A percentile compares a stretch with the other conserved stretches of the same genome.
Conservation (phyloP, 2,113 vertebrate species). For the Physeter macrocephalus region DNA sequence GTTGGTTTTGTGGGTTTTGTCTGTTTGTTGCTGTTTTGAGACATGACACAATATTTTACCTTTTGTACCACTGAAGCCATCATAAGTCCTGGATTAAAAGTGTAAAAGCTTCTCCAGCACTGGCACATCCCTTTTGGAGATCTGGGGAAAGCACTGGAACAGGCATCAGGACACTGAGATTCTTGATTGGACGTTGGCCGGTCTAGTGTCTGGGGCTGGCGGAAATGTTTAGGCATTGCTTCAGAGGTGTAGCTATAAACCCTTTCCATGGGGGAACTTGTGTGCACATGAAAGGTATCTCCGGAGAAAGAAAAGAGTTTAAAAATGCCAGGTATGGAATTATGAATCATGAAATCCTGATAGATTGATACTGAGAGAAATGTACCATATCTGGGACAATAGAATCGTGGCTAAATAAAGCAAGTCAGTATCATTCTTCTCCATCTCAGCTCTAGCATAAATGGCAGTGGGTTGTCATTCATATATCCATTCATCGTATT, state of each 20-base stretch:
- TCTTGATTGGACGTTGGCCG: not conserved
- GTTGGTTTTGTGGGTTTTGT: not conserved
- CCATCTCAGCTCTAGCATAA: not conserved
- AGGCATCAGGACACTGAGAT: not conserved
- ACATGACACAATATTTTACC: not conserved
- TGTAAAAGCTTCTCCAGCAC: not conserved
- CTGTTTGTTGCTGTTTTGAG: not conserved
- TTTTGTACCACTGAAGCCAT: not conserved
- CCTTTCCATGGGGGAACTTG: not conserved
- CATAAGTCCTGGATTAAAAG: not conserved
- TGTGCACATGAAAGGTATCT: not conserved
- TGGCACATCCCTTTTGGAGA: not conserved
- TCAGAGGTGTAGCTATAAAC: not conserved
- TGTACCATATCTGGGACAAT: not conserved
- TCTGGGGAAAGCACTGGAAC: not conserved
- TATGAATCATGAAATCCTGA: not conserved
- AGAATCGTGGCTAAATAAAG: not conserved
- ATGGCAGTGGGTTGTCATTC: not conserved
- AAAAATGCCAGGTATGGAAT: not conserved
- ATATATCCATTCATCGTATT: accelerated
- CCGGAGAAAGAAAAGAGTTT: not conserved
- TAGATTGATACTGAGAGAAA: not conserved
- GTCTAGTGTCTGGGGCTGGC: not conserved
- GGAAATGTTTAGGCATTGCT: not conserved
- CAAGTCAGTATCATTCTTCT: not conserved